Conservation (phyloP, 2,797 vertebrate species). For the Aeoliscus strigatus region DNA sequence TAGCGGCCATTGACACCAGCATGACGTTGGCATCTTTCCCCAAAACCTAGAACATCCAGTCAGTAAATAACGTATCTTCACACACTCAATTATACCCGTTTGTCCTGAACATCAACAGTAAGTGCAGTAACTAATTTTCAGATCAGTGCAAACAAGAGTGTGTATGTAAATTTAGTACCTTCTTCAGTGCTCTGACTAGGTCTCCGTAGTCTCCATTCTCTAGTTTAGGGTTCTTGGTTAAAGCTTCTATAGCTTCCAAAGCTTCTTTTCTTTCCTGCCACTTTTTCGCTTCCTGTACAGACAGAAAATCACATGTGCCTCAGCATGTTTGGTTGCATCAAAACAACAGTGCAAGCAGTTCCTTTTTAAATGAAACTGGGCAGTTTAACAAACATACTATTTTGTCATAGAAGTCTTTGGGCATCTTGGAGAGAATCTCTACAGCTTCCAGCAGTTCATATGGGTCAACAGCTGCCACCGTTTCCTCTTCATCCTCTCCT, state of each 20-base stretch:
- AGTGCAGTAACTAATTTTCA: background rate
- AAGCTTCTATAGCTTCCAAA: slow-evolving; percentile 85
- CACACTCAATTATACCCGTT: background rate
- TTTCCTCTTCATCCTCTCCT: slow-evolving; percentile 83
- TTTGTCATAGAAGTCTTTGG: slow-evolving; percentile 99
- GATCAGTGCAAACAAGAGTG: background rate
- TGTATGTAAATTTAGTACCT: slow-evolving; percentile 82
- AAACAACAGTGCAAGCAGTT: too few relatives aligned
- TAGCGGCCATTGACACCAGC: slow-evolving; percentile 93
- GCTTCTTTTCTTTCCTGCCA: slow-evolving; percentile 99
- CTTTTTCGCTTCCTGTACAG: slow-evolving; percentile 92
- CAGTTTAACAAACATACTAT: slow-evolving; percentile 86
- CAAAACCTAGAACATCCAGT: slow-evolving; percentile 79
- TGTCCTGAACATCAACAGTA: accelerated
- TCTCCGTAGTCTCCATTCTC: slow-evolving; percentile 95
- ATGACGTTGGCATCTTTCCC: slow-evolving; percentile 97
- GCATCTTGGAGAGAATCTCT: slow-evolving; percentile 93
- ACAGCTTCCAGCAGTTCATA: slow-evolving; percentile 94
- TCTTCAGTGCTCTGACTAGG: slow-evolving; percentile 91
- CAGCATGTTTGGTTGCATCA: background rate
- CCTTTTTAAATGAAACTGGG: too few relatives aligned
- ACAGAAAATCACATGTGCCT: slow-evolving; percentile 11
- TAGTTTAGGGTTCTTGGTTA: slow-evolving; percentile 90
- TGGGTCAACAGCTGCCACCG: slow-evolving; percentile 80
- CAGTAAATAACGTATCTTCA: background rate